phyloP scores from a whole-genome alignment of 2,797 vertebrate species.

The Pitangus sulphuratus region DNA sequence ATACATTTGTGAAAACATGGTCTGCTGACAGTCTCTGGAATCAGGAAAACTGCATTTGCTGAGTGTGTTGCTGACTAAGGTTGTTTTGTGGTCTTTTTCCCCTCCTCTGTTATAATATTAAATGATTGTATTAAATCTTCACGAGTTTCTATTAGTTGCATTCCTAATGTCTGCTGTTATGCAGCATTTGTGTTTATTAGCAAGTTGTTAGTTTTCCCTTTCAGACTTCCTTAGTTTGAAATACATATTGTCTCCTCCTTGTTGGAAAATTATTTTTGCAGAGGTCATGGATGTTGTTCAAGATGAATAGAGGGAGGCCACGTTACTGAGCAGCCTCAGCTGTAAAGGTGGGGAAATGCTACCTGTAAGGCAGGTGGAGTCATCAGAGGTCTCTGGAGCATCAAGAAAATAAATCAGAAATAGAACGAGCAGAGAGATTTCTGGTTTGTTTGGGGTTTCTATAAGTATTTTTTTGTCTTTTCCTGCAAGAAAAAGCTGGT shows the following conservation, averaged over 20 bases:
- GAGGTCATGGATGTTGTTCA: not conserved
- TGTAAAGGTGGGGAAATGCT: not conserved
- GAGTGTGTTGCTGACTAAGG: not conserved
- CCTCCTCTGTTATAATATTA: not conserved
- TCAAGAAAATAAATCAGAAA: not conserved
- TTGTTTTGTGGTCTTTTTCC: not conserved
- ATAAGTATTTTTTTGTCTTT: not conserved
- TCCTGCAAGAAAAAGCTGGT: not conserved
- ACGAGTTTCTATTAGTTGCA: not conserved
- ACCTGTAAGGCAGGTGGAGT: not conserved
- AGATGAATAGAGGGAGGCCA: not conserved
- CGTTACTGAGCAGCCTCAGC: not conserved
- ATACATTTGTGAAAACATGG: not conserved
- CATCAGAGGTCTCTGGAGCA: not conserved
- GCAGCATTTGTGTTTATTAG: not conserved
- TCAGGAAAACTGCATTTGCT: not conserved
- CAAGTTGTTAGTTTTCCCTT: not conserved
- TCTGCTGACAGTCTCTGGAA: not conserved
- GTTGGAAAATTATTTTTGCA: not conserved
- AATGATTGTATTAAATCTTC: not conserved
- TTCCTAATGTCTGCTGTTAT: not conserved
- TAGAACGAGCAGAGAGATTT: not conserved
- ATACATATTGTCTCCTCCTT: not conserved
- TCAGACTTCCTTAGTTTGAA: not conserved
- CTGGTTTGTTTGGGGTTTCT: not conserved